These are phyloP conservation scores for Phymastichus coffea DNA, from an alignment of 1,140 invertebrate genomes.

Conservation along the genomic window DNA sequence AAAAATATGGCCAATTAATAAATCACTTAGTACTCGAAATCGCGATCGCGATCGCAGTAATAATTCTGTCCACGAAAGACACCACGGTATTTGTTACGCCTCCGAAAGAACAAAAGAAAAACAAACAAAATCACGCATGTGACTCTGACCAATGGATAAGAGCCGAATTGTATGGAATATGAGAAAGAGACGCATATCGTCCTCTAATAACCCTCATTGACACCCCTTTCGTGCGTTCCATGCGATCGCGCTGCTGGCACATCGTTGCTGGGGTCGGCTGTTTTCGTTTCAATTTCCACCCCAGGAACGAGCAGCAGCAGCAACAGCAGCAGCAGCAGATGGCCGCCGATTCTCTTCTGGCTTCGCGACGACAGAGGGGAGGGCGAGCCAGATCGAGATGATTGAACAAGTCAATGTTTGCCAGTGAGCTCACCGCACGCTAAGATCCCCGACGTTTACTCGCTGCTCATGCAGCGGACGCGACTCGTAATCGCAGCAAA, in stretches of 20 bases:
- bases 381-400: conserved; percentile 49
- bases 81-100: too few species aligned
- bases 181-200: conserved; percentile 57
- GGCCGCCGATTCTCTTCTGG: not conserved
- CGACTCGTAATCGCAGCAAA: not conserved
- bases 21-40: too few species aligned
- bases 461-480: too few species aligned
- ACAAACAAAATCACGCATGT: not conserved
- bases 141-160: not conserved
- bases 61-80: too few species aligned
- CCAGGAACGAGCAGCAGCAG: conserved; percentile 26
- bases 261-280: too few species aligned
- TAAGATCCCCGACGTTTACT: not conserved
- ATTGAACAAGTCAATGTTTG: conserved; percentile 59
- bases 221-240: conserved; percentile 43
- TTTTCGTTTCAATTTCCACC: conserved; percentile 57
- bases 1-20: too few species aligned
- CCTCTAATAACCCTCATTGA: conserved; percentile 58
- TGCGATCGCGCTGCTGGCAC: conserved; percentile 7
- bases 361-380: not conserved
- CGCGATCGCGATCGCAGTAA: too few species aligned
- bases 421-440: conserved; percentile 37
- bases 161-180: conserved; percentile 47
- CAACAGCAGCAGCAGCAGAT: not conserved
- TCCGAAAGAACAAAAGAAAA: too few species aligned